Base-by-base conservation (phyloP, 1,140 invertebrate genomes). In the Drosophila tristis region DNA sequence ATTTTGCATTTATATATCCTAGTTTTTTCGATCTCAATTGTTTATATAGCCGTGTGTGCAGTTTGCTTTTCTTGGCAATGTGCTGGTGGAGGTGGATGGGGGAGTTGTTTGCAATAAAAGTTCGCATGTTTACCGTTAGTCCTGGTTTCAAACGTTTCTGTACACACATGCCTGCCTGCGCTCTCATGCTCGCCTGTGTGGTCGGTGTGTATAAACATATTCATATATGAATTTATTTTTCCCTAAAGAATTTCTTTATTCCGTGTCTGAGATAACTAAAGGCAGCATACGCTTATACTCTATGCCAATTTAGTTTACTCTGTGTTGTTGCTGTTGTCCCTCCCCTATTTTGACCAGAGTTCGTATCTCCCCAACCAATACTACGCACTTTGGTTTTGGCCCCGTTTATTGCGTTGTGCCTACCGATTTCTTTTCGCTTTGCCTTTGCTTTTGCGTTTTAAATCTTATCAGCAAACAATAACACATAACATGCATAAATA, bases 311-410 rank as follows among this genome's bases (percentile, higher is more conserved):
- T 56, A 56, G 31, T 68, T 54, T 39, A 29, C 26, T 48, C 0
- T 25, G 43, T 67, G 31, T 26, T 50, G 42, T 23, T 26, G 43
- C 11, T 59, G 47, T 59, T 58, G 49, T 15, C 29, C 31, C 45
- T 57, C 66, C 55, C 60, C 35, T 13, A 39, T 59, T 55, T 50
- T 49, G 44, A 39, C 11, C 13, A 15, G 39, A 63, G 59, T 62
- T 59, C 43, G 20, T 50, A 45, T 39, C 51, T 58, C 54, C 39
- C 53, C 47, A 48, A 42, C 59, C 47, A 39, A 61, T 67, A 84
- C 80, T 85, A 85, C 80, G 80, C 80, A 85, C 76, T 85, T 85
- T 85, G 72, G 49, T 80, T 80, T 85, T 59, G 79, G 80, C 70
- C 35, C 66, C 66, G 71, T 60, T 75, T 82, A 82, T 82, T 82